phyloP scores from a whole-genome alignment of 2,888 invertebrate genomes.

The Myopa tessellatipennis region DNA sequence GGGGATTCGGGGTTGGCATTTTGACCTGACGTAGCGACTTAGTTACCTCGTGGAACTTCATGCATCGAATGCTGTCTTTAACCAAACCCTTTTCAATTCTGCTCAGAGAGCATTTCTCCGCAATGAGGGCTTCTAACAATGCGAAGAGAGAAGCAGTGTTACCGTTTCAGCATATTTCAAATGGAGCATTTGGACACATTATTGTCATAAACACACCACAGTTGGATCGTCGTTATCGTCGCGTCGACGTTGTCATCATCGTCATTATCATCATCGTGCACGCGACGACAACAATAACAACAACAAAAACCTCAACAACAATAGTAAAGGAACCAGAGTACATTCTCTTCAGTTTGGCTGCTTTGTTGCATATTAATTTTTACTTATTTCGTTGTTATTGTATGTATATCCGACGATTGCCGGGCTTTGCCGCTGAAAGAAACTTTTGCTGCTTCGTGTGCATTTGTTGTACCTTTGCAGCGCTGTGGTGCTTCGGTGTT shows the following conservation, averaged over 20 bases:
- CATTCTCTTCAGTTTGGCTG: too few relatives aligned
- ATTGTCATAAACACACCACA: constrained; percentile 1
- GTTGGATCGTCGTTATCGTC: background rate
- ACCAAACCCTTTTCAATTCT: too few relatives aligned
- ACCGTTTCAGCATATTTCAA: too few relatives aligned
- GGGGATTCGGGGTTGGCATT: too few relatives aligned
- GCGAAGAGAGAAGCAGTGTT: too few relatives aligned
- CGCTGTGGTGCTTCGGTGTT: constrained; percentile 5
- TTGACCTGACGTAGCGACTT: too few relatives aligned
- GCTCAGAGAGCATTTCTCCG: too few relatives aligned
- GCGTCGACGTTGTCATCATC: background rate
- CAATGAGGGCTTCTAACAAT: too few relatives aligned
- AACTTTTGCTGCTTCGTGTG: background rate
- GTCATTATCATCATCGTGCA: constrained; percentile 16
- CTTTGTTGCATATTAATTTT: background rate
- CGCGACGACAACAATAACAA: constrained; percentile 23
- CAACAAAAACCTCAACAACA: constrained; percentile 1
- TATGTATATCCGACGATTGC: background rate
- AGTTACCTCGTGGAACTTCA: too few relatives aligned
- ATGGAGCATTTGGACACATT: background rate
- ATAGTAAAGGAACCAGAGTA: background rate
- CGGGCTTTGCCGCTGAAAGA: background rate
- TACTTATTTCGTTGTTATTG: constrained; percentile 1
- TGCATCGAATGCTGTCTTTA: too few relatives aligned
- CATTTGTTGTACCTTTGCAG: constrained; percentile 4